These are phyloP conservation scores for Drosophila oshimai DNA, from an alignment of 1,140 invertebrate genomes.

Conservation along the genomic window DNA sequence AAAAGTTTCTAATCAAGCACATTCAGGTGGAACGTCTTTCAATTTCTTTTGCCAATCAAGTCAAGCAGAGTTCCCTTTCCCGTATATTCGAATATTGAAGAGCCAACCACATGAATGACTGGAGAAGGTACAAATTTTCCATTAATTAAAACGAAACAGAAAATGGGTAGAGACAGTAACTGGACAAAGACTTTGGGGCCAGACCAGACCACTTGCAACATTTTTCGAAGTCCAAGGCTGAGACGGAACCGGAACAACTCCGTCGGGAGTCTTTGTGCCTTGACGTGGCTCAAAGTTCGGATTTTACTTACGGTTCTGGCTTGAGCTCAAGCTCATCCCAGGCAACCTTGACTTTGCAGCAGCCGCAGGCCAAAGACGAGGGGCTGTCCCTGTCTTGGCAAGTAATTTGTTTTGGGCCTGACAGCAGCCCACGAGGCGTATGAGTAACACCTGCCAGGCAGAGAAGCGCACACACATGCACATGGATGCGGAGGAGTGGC, in stretches of 20 bases:
- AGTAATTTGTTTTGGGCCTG: slow-evolving; percentile 66
- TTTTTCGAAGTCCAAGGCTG: slow-evolving; percentile 53
- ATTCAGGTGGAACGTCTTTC: slow-evolving; percentile 37
- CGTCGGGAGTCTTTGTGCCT: slow-evolving; percentile 51
- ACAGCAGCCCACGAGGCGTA: slow-evolving; percentile 54
- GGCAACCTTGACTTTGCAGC: slow-evolving; percentile 68
- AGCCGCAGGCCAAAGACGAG: slow-evolving; percentile 14
- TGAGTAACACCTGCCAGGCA: slow-evolving; percentile 63
- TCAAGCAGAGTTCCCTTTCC: background rate
- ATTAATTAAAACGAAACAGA: slow-evolving; percentile 73
- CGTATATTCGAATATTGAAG: slow-evolving; percentile 35
- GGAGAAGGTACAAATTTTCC: slow-evolving; percentile 67
- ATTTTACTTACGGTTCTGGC: slow-evolving; percentile 11
- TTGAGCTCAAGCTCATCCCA: slow-evolving; percentile 35
- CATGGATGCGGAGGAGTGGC: slow-evolving; percentile 8
- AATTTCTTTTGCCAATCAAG: slow-evolving; percentile 43
- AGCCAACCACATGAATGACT: slow-evolving; percentile 55
- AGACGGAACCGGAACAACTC: slow-evolving; percentile 52
- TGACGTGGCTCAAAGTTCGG: background rate
- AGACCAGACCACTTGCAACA: slow-evolving; percentile 21
- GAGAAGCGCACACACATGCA: background rate
- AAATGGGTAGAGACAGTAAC: background rate
- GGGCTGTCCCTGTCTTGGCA: slow-evolving; percentile 18
- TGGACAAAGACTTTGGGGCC: slow-evolving; percentile 37
- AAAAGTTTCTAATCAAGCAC: slow-evolving; percentile 49